Evolutionary conservation across 1,140 invertebrate species (phyloP).

Genomic region (Phymorhynchus buccinoides): DNA sequence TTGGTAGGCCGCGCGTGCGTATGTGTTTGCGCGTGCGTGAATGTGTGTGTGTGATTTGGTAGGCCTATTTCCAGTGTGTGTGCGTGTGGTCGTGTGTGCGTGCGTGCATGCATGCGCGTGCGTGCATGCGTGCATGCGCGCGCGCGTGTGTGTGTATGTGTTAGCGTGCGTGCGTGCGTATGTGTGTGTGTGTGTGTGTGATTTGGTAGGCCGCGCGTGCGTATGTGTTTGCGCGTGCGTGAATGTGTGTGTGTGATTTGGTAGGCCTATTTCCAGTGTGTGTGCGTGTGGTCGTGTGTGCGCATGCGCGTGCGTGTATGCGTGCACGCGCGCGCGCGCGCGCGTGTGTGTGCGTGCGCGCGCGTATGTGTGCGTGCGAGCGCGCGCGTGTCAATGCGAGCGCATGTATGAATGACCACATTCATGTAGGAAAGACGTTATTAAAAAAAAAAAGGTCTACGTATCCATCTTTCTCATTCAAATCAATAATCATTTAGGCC

Average conservation of each 20-base stretch:
- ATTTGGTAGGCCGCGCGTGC: not conserved
- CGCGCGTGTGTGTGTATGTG: not conserved
- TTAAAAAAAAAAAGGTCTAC: too few species aligned
- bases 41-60: not conserved
- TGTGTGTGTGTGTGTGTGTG: not conserved
- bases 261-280: not conserved
- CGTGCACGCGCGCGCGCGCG: conserved; percentile 2
- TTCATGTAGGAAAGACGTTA: not conserved
- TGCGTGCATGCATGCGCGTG: not conserved
- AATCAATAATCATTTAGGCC: too few species aligned
- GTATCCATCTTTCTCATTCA: too few species aligned
- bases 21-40: too few species aligned
- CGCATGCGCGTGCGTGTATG: conserved; percentile 11
- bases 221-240: not conserved
- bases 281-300: conserved; percentile 9
- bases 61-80: not conserved
- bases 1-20: too few species aligned
- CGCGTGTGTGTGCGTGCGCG: not conserved
- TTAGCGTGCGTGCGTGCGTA: not conserved
- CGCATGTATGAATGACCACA: not conserved
- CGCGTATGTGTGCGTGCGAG: conserved; percentile 10
- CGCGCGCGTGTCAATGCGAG: not conserved
- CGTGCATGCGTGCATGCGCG: not conserved
- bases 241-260: not conserved
- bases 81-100: conserved; percentile 1